phyloP scores from a whole-genome alignment of 2,113 vertebrate genomes.

The Poicephalus gulielmi region DNA sequence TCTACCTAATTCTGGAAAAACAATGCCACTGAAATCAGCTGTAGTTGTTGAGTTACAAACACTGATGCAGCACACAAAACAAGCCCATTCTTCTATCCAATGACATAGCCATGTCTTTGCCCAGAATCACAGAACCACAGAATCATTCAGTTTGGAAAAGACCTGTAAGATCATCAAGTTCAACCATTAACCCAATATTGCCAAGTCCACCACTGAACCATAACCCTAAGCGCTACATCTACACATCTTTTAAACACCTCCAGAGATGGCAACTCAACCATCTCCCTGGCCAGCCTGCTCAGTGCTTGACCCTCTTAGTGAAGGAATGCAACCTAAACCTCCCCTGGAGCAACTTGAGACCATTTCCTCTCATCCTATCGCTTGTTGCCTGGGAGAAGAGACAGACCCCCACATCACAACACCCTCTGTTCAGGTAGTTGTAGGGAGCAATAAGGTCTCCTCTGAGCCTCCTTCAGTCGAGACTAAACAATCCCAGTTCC shows the following conservation, averaged over 20 bases:
- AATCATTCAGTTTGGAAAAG: not conserved
- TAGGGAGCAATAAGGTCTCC: fast-evolving
- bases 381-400: not conserved
- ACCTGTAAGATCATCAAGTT: not conserved
- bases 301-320: fast-evolving
- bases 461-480: not conserved
- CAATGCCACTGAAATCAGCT: not conserved
- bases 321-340: not conserved
- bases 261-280: not conserved
- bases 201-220: not conserved
- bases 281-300: not conserved
- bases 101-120: not conserved
- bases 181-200: not conserved
- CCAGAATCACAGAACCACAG: not conserved
- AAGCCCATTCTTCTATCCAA: not conserved
- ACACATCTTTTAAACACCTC: fast-evolving
- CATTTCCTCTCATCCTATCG: fast-evolving
- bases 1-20: not conserved
- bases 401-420: fast-evolving
- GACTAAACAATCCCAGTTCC: not conserved
- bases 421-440: not conserved
- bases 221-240: fast-evolving
- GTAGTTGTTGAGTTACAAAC: not conserved
- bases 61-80: not conserved
- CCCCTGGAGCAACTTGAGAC: not conserved